Conservation (phyloP, 2,113 vertebrate genomes). For the Patagioenas fasciata region DNA sequence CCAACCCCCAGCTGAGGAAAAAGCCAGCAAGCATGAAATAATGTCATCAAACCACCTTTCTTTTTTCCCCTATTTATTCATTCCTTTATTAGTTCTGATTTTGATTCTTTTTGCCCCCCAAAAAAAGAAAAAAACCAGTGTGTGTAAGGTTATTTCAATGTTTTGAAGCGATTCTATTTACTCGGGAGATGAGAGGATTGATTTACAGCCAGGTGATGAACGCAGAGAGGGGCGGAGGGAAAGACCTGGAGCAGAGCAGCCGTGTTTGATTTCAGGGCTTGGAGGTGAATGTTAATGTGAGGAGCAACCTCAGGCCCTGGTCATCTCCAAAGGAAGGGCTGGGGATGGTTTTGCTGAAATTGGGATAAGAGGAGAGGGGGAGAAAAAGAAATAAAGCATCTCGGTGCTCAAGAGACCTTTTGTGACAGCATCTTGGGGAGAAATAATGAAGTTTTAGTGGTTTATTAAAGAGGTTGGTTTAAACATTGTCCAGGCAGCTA, state of each 20-base stretch:
- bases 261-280: constrained; percentile 7
- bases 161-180: not conserved
- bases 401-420: rapidly evolving
- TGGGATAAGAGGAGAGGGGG: not conserved
- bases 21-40: not conserved
- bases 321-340: not conserved
- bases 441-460: not conserved
- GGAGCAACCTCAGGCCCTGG: not conserved
- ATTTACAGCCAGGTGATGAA: not conserved
- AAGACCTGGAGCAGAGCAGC: not conserved
- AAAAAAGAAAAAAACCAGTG: too few relatives aligned
- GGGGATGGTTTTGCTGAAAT: not conserved
- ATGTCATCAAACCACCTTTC: not conserved
- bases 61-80: not conserved
- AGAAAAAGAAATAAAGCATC: not conserved
- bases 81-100: not conserved
- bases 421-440: rapidly evolving
- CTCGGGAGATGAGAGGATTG: not conserved
- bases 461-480: not conserved
- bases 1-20: not conserved
- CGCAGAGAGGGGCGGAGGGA: not conserved
- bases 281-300: not conserved
- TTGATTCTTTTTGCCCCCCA: not conserved
- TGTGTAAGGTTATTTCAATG: not conserved
- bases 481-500: too few relatives aligned